Evolutionary conservation across 1,140 invertebrate species (phyloP), one percentile per base, ranked within the genome.

Genomic region (Arion vulgaris): DNA sequence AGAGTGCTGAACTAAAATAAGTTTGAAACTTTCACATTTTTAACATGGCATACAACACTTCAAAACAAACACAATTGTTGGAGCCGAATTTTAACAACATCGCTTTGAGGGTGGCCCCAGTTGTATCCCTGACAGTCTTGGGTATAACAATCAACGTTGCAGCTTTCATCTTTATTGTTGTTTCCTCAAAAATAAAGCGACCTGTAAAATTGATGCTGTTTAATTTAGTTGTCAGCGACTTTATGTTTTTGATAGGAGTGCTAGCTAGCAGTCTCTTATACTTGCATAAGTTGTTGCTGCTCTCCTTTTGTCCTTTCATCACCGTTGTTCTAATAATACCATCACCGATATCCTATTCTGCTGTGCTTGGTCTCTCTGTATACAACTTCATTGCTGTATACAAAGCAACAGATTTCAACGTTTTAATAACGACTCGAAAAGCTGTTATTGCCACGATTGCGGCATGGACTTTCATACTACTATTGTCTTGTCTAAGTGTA

Each of bases 381-480:
- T 66, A 66, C n/a, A 66, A 66, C n/a, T 28, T 66, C 62, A 66
- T 66, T 32, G 62, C 62, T 1, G 62, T 66, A n/a, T 66, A 32
- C 62, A 66, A 23, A 34, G 62, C 62, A 66, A 66, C 62, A 66
- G 1, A 66, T 23, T 66, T 66, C 17, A 66, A 28, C 28, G 19
- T 11, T 28, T 7, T 32, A 5, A 28, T 66, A 0, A 66, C 62
- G 2, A 66, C 62, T 32, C 28, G 7, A 32, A 2, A 17, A 32
- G 28, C 62, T 7, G 9, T 66, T 5, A 17, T 66, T 11, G 19
- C 17, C 62, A 32, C 62, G n/a, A 4, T 34, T 32, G 62, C 32
- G 1, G 17, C 28, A 0, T 66, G 62, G 62, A 32, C 28, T 66
- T 9, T 66, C 5, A 66, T 34, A 11, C 1, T 66, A 32, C 7